A percentile compares a stretch with the other conserved stretches of the same genome.
Evolutionary conservation across 2,797 vertebrate species (phyloP).

Genomic region (Notolabrus celidotus): DNA sequence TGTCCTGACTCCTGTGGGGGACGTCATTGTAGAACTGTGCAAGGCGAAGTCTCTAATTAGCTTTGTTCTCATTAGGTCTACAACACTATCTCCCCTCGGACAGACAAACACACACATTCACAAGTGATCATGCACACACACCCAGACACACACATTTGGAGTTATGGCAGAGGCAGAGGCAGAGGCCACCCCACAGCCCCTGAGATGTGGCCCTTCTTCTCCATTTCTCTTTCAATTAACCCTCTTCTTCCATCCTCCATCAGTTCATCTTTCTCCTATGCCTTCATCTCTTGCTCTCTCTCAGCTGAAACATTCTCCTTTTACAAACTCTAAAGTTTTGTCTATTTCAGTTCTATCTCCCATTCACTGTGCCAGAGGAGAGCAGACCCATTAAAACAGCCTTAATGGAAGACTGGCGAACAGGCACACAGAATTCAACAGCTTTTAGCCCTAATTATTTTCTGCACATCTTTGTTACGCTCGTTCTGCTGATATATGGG

Average conservation of each 20-base stretch:
- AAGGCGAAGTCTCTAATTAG: constrained; percentile 77
- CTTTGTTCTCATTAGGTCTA: constrained; percentile 78
- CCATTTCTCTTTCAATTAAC: constrained; percentile 74
- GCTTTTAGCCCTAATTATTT: constrained; percentile 73
- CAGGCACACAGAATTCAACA: constrained; percentile 55
- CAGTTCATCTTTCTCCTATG: constrained; percentile 52
- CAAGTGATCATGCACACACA: not conserved
- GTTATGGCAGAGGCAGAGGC: constrained; percentile 19
- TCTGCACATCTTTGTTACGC: constrained; percentile 55
- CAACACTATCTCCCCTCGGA: constrained; percentile 63
- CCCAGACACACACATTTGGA: constrained; percentile 9
- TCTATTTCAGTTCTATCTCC: constrained; percentile 72
- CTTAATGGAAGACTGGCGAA: constrained; percentile 63
- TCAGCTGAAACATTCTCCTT: constrained; percentile 36
- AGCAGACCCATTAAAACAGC: constrained; percentile 65
- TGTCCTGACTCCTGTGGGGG: constrained; percentile 59
- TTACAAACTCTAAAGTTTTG: constrained; percentile 64
- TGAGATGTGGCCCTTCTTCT: constrained; percentile 71
- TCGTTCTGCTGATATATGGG: constrained; percentile 41
- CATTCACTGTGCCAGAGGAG: constrained; percentile 55
- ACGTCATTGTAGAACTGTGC: constrained; percentile 40
- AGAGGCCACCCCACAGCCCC: constrained; percentile 56
- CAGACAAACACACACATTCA: constrained; percentile 49
- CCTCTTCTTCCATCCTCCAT: constrained; percentile 57
- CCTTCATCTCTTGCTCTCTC: constrained; percentile 52